phyloP scores from a whole-genome alignment of 1,140 invertebrate genomes.

The Camponotus pennsylvanicus region DNA sequence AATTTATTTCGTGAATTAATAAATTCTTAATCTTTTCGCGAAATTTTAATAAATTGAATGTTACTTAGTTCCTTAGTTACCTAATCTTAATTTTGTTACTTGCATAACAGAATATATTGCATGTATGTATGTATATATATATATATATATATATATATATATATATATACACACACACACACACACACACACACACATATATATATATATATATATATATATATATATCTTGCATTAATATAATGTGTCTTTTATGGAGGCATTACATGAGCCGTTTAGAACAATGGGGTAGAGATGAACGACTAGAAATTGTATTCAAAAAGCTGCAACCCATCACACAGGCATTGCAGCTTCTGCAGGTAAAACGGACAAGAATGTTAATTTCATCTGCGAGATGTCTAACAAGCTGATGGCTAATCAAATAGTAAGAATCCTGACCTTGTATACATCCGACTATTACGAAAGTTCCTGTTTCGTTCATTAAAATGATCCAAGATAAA shows the following conservation, averaged over 20 bases:
- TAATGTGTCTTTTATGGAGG: constrained; percentile 58
- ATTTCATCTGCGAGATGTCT: constrained; percentile 97
- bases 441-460: constrained; percentile 96
- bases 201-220: too few species aligned
- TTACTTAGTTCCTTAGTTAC: not conserved
- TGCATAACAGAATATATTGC: not conserved
- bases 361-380: constrained; percentile 95
- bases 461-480: constrained; percentile 95
- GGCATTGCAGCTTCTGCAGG: constrained; percentile 97
- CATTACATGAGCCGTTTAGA: constrained; percentile 97
- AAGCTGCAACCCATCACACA: constrained; percentile 97
- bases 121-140: too few species aligned
- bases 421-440: constrained; percentile 94
- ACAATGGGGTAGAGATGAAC: constrained; percentile 94
- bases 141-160: too few species aligned
- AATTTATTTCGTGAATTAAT: too few species aligned
- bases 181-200: too few species aligned
- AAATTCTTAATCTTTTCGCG: not conserved
- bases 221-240: constrained; percentile 17
- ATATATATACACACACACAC: too few species aligned
- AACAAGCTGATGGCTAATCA: constrained; percentile 94
- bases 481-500: constrained; percentile 93
- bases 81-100: not conserved
- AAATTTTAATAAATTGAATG: not conserved
- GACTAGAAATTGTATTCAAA: constrained; percentile 84